Evolutionary conservation across 2,113 vertebrate genomes (phyloP), one percentile per base, ranked within the genome.

Genomic region (Conger conger): DNA sequence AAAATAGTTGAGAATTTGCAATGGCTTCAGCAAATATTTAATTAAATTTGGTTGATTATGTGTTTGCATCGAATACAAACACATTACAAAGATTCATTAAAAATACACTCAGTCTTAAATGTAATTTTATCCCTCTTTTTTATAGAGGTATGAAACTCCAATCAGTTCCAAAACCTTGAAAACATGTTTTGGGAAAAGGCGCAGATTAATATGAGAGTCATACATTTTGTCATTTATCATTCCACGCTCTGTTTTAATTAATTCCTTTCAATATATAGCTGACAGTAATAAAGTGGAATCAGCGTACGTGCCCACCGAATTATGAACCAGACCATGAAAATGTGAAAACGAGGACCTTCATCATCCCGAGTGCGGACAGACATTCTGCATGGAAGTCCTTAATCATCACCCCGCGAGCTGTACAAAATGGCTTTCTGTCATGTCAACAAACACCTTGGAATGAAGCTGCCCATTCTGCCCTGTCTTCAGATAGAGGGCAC

Each of bases 281-380:
- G n/a, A 73, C n/a, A 73, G 63, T 73, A 11, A 73, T 73, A 33
- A 73, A 73, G 63, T 9, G 2, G 63, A 73, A 73, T 73, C 63
- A 30, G n/a, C n/a, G 9, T 33, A 30, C 63, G n/a, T 33, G 63
- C 20, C 57, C 9, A 23, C 63, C 9, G 63, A 73, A n/a, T n/a
- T 73, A 73, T 73, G 63, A 73, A 73, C 8, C 63, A 73, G 63
- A 73, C 27, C 63, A 11, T 33, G n/a, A 73, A 33, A 73, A 73
- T 33, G n/a, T 73, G 63, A 30, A 73, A 73, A 73, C n/a, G 63
- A 73, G 63, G 8, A 73, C 63, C 63, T 73, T 73, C 63, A 73
- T 73, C n/a, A 73, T 23, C 9, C 63, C 11, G 63, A 73, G 9
- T 30, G 63, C 13, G n/a, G 63, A 73, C 63, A 33, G 63, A 73